phyloP scores from a whole-genome alignment of 1,140 invertebrate genomes.

The Drosophila chauvacae region DNA sequence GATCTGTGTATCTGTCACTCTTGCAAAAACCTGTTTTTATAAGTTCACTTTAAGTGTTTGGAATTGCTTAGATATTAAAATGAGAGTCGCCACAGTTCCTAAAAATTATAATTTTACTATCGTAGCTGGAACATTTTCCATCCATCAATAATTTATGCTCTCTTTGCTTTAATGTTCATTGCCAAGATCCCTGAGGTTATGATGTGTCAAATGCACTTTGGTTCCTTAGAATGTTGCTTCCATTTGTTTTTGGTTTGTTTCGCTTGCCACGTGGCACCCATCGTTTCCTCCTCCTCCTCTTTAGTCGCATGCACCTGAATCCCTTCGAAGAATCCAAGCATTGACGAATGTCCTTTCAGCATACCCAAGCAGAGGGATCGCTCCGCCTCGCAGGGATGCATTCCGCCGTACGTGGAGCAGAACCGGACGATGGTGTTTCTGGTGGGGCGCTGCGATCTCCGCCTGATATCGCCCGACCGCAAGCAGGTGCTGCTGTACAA shows the following conservation, averaged over 20 bases:
- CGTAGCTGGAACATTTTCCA: too few species aligned
- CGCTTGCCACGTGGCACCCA: constrained; percentile 37
- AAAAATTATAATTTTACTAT: too few species aligned
- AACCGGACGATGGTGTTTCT: constrained; percentile 96
- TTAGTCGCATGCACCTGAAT: constrained; percentile 22
- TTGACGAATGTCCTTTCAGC: constrained; percentile 41
- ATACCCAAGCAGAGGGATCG: constrained; percentile 85
- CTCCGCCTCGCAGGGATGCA: constrained; percentile 86
- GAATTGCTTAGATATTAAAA: too few species aligned
- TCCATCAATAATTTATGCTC: background rate
- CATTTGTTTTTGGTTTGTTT: constrained; percentile 18
- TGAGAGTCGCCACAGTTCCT: too few species aligned
- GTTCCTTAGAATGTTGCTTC: background rate
- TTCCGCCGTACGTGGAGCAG: constrained; percentile 87
- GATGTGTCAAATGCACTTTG: constrained; percentile 1
- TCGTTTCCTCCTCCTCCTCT: background rate
- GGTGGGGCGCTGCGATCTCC: constrained; percentile 94
- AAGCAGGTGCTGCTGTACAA: constrained; percentile 95
- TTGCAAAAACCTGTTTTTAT: too few species aligned
- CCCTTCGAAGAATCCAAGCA: background rate
- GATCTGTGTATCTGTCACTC: too few species aligned
- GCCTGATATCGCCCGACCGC: constrained; percentile 95
- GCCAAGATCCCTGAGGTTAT: constrained; percentile 6
- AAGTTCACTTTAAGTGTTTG: too few species aligned
- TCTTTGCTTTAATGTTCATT: background rate